Base-by-base conservation (phyloP, 2,888 invertebrate species). In the Macrophya annulata region DNA sequence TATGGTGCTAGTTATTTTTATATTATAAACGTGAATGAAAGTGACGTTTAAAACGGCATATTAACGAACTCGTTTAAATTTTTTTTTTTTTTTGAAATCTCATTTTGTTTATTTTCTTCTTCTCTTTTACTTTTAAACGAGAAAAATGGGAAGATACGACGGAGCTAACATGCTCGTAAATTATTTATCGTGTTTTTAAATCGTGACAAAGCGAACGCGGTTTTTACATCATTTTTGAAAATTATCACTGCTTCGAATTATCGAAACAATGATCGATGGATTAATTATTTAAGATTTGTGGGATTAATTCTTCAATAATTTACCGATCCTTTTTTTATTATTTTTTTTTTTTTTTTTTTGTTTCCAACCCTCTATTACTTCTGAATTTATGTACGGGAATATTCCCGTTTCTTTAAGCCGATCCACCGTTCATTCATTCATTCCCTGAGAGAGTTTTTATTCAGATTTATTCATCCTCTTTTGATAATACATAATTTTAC, bases 381-480 rank as follows among this genome's bases (percentile, higher is more conserved):
- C 15, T 48, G 10, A 15, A 48, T 48, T 48, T 12, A 48, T 48
- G 1, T 48, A 3, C 48, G 48, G 15, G 15, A 48, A 48, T 48
- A 48, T 48, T 15, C 48, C 10, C 48, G 48, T 4, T 4, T 31
- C 31, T 31, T 3, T 31, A 31, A 31, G 31, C 31, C 71, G 17
- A 37, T 37, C 37, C 4, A 15, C 12, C 40, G 25, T 37, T 71
- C 17, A 10, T 5, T n/a, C 15, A 31, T 51, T 77, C 37, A 48
- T 48, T 31, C 37, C 48, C 31, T 31, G 8, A 5, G 37, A 5
- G n/a, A n/a, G n/a, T 77, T 48, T 25, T 31, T 55, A 77, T 77
- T 77, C 77, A 77, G 77, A 77, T 55, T 77, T 77, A 77, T 77
- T 77, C 77, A 77, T 77, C 9, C 55, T 55, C 31, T 37, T 77